phyloP scores from a whole-genome alignment of 2,888 invertebrate genomes.

The Timandra comae region DNA sequence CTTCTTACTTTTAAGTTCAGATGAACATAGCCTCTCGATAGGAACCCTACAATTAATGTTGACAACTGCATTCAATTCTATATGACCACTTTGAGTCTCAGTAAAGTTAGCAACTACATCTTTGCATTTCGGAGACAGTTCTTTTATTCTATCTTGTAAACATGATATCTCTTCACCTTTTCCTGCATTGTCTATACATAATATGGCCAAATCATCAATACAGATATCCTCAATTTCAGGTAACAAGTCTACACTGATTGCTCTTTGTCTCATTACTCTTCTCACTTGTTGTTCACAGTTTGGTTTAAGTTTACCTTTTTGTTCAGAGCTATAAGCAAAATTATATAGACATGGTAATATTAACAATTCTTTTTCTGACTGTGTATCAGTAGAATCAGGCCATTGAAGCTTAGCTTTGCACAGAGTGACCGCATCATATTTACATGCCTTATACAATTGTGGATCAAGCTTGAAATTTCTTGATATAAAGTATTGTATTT shows the following conservation, averaged over 20 bases:
- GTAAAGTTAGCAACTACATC: conserved; percentile 89
- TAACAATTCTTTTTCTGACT: conserved; percentile 87
- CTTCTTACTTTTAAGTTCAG: conserved; percentile 80
- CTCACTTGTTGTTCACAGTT: conserved; percentile 87
- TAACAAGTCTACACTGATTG: conserved; percentile 92
- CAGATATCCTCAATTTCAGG: conserved; percentile 96
- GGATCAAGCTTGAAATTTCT: conserved; percentile 96
- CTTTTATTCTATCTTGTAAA: conserved; percentile 89
- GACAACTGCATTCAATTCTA: conserved; percentile 92
- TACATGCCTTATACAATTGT: conserved; percentile 91
- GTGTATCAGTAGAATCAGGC: conserved; percentile 80
- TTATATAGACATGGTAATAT: conserved; percentile 94
- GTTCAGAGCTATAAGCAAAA: conserved; percentile 76
- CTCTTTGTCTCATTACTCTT: conserved; percentile 94
- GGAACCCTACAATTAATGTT: conserved; percentile 87
- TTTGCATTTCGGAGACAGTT: conserved; percentile 82
- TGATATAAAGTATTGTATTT: conserved; percentile 98
- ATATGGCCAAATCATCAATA: conserved; percentile 87
- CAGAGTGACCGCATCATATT: conserved; percentile 87
- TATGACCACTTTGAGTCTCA: conserved; percentile 91
- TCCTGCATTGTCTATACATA: conserved; percentile 90
- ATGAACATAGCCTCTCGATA: conserved; percentile 85
- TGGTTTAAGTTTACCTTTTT: conserved; percentile 72
- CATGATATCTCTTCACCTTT: conserved; percentile 95
- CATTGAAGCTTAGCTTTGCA: conserved; percentile 89